These are phyloP conservation scores for Microplitis deprimator DNA, from an alignment of 2,888 invertebrate genomes.

Conservation along the genomic window DNA sequence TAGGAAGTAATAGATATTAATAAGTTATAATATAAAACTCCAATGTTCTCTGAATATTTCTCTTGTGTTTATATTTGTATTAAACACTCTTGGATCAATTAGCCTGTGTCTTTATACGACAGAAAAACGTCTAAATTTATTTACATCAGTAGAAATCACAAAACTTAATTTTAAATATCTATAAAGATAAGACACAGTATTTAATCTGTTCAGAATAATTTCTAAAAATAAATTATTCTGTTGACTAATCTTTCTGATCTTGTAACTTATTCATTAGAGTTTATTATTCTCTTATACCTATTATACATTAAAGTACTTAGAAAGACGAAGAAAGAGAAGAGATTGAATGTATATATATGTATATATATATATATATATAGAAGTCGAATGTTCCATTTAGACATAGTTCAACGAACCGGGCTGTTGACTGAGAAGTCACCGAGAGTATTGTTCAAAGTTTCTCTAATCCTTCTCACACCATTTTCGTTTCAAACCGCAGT, in stretches of 20 bases:
- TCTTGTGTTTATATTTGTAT: not conserved
- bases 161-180: too few species aligned
- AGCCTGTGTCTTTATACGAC: too few species aligned
- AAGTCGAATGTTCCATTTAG: constrained; percentile 9
- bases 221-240: not conserved
- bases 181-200: too few species aligned
- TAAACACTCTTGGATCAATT: too few species aligned
- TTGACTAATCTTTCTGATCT: not conserved
- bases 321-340: not conserved
- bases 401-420: constrained; percentile 17
- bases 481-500: constrained; percentile 38
- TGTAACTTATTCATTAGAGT: not conserved
- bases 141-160: too few species aligned
- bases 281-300: not conserved
- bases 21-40: not conserved
- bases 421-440: constrained; percentile 17
- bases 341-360: not conserved
- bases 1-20: not conserved
- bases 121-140: too few species aligned
- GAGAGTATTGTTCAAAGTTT: constrained; percentile 49
- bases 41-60: not conserved
- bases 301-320: constrained; percentile 1
- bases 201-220: not conserved
- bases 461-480: constrained; percentile 45
- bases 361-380: constrained; percentile 9